These are phyloP conservation scores for Acipenser transmontanus DNA, from an alignment of 2,797 vertebrate genomes.

Conservation along the genomic window DNA sequence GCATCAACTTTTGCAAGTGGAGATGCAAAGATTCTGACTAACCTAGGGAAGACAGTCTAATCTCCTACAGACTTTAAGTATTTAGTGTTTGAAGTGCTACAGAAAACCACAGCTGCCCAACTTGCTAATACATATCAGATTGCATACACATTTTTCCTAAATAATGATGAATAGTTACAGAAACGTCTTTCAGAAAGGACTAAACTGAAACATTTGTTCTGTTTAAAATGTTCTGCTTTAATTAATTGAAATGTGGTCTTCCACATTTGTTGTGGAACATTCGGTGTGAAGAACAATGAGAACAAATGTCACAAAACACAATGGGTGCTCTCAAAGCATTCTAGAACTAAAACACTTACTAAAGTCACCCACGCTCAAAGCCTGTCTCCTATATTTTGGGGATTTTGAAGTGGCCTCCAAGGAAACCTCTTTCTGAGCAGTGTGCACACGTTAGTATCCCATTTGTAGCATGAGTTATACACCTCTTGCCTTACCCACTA, in stretches of 20 bases:
- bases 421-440: background rate
- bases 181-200: constrained; percentile 50
- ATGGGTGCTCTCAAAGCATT: too few species aligned
- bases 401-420: background rate
- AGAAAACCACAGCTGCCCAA: constrained; percentile 15
- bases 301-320: too few species aligned
- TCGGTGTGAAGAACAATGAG: too few species aligned
- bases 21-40: constrained; percentile 30
- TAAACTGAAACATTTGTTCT: constrained; percentile 13
- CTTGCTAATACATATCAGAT: constrained; percentile 21
- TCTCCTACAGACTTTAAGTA: background rate
- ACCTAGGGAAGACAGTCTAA: constrained; percentile 12
- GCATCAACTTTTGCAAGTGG: constrained; percentile 10
- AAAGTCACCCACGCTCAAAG: too few species aligned
- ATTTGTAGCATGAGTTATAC: constrained; percentile 2
- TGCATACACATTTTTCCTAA: constrained; percentile 56
- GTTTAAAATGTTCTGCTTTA: too few species aligned
- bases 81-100: constrained; percentile 3
- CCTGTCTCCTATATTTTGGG: too few species aligned
- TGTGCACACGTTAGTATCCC: background rate
- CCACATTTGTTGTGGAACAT: too few species aligned
- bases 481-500: background rate
- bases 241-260: too few species aligned
- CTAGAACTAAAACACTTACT: too few species aligned
- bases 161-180: constrained; percentile 56